Conservation (phyloP, 92 coral and sea anemone species). For the Palythoa caribaeorum region DNA sequence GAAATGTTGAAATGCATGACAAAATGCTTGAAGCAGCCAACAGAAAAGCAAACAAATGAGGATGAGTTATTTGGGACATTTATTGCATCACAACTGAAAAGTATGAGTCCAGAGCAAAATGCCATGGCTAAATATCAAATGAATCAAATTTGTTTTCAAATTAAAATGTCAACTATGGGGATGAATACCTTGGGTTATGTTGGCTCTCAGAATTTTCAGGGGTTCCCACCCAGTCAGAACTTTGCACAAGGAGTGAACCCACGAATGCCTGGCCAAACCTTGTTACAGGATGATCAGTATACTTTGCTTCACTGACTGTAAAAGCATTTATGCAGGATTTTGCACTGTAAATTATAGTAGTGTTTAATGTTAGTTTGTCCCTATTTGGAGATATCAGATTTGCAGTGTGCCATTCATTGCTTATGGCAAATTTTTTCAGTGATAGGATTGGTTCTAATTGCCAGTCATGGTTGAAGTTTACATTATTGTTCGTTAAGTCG, state of each 20-base stretch:
- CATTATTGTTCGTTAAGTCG: background rate
- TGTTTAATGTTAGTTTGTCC: background rate
- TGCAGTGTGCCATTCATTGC: background rate
- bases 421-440: background rate
- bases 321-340: background rate
- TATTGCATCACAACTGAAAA: slow-evolving; percentile 43
- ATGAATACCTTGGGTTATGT: slow-evolving; percentile 22
- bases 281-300: slow-evolving; percentile 11
- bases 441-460: background rate
- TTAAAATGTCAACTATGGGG: slow-evolving; percentile 49
- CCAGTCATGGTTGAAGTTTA: background rate
- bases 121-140: slow-evolving; percentile 58
- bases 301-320: slow-evolving; percentile 1
- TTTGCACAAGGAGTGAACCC: background rate
- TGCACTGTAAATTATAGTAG: background rate
- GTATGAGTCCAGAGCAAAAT: slow-evolving; percentile 59
- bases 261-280: slow-evolving; percentile 7
- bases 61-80: slow-evolving; percentile 58
- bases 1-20: slow-evolving; percentile 60
- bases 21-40: slow-evolving; percentile 49
- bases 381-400: background rate
- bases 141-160: slow-evolving; percentile 37
- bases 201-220: slow-evolving; percentile 39
- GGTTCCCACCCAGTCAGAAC: background rate
- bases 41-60: slow-evolving; percentile 43